Conservation (phyloP, 2,113 vertebrate genomes). For the Lagenorhynchus albirostris region DNA sequence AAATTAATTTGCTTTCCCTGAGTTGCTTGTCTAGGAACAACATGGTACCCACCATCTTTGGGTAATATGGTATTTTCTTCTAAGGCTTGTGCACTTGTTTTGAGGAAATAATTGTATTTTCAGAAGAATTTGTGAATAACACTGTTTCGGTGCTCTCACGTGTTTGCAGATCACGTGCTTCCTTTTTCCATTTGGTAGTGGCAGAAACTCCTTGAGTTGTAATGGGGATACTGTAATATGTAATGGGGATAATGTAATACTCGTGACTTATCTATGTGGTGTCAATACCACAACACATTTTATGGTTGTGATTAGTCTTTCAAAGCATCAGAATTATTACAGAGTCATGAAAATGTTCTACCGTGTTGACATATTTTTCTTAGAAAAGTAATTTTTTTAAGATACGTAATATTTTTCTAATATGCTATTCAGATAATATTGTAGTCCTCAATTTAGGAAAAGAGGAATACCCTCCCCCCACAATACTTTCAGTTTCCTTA, state of each 20-base stretch:
- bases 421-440: neutral
- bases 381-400: neutral
- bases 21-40: neutral
- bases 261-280: neutral
- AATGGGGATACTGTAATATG: neutral
- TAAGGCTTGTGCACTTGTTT: neutral
- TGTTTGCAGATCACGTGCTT: neutral
- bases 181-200: neutral
- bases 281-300: neutral
- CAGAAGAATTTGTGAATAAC: neutral
- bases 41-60: neutral
- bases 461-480: neutral
- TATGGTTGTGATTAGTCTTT: neutral
- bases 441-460: neutral
- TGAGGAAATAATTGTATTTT: neutral
- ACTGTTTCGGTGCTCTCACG: neutral
- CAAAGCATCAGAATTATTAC: neutral
- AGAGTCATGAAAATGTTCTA: neutral
- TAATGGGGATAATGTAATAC: neutral
- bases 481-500: neutral
- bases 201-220: neutral
- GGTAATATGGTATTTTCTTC: neutral
- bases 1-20: slow-evolving; percentile 25
- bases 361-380: neutral
- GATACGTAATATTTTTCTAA: neutral